These are phyloP conservation scores for Urosaurus nigricauda DNA, from an alignment of 2,797 vertebrate species.

Conservation along the genomic window DNA sequence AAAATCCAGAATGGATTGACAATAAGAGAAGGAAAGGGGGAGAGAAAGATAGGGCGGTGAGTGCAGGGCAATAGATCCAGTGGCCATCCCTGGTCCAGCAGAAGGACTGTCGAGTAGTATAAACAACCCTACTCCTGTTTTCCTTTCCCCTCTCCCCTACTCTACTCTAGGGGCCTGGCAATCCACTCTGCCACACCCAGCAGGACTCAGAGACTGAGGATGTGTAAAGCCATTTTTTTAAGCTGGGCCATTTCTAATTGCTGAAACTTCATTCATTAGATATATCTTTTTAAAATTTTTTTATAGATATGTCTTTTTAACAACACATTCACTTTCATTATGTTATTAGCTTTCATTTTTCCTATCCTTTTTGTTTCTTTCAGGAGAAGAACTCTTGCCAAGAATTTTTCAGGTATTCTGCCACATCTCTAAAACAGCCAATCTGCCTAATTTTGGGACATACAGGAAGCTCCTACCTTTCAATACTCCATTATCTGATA, in stretches of 20 bases:
- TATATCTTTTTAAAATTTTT: neutral
- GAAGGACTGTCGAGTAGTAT: neutral
- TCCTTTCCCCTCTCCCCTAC: neutral
- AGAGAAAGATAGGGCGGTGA: no score
- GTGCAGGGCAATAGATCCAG: no score
- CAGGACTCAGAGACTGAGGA: neutral
- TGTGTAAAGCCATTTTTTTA: neutral
- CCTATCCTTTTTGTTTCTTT: neutral
- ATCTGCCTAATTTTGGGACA: neutral
- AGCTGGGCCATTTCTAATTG: neutral
- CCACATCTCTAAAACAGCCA: neutral
- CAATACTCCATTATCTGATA: no score
- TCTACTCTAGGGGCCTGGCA: neutral
- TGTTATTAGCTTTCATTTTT: neutral
- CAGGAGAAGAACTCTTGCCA: neutral
- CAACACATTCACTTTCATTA: neutral
- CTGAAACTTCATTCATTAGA: neutral
- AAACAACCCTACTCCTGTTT: neutral
- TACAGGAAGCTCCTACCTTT: no score
- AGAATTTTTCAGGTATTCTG: neutral
- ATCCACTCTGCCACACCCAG: neutral
- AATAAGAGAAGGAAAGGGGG: no score
- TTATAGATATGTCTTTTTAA: neutral
- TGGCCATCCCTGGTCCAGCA: neutral
- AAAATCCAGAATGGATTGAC: no score